Evolutionary conservation across 2,888 invertebrate species (phyloP), one percentile per base, ranked within the genome.

Genomic region (Nasonovia ribisnigri): DNA sequence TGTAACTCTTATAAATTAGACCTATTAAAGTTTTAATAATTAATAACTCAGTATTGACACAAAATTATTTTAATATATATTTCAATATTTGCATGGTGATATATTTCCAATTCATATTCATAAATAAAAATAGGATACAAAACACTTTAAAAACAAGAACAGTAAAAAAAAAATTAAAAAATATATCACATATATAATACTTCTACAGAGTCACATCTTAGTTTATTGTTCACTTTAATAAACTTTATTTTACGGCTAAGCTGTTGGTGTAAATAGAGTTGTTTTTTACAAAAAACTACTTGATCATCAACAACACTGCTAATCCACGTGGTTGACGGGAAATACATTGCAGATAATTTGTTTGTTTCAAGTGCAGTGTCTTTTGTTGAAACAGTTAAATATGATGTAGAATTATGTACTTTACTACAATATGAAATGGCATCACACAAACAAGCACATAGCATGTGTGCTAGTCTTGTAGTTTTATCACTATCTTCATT

Each of bases 131-230:
- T n/a, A n/a, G 6, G n/a, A 67, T 16, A 67, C 67, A 67, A 67
- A 67, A n/a, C n/a, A 67, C n/a, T 67, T 67, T 5, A n/a, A n/a
- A 77, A 77, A 77, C 77, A 77, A 36, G 8, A 36, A 36, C 36
- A 77, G 8, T 77, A 77, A 77, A 20, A 36, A 77, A 46, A 57
- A 43, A 24, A 77, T 48, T 11, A 48, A 26, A 91, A 54, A 29
- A 91, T 84, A 77, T 11, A 84, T 90, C n/a, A 93, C 42, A 42
- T 51, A 20, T 93, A 90, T n/a, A 93, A 51, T 48, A 86, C n/a
- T 93, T 93, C 86, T n/a, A 93, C 90, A 60, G 93, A 86, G 67
- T 93, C 51, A 29, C 93, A 93, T 67, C 93, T 90, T 10, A 93
- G 29, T 90, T 90, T 90, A 90, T 93, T 87, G 67, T 93, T 93